Base-by-base conservation (phyloP, 2,888 invertebrate genomes). In the Stenichneumon culpator region DNA sequence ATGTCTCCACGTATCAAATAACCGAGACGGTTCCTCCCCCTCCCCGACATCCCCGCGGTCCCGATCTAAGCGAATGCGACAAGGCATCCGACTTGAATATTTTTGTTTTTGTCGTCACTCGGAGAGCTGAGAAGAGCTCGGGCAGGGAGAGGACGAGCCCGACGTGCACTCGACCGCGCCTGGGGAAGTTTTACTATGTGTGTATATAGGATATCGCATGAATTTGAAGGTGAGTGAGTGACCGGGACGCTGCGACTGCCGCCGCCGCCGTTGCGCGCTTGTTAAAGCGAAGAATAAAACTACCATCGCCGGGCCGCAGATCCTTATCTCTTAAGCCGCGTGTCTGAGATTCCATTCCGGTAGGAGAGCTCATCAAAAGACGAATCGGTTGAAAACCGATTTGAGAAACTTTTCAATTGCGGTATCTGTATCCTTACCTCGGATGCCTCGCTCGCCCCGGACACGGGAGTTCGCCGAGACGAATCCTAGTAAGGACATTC, bases 301-400 rank as follows among this genome's bases (percentile, higher is more conserved):
- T 69, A 47, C 69, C 60, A 32, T 73, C 79, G 79, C 16, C 79
- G 54, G 70, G 68, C 72, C 75, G 82, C 80, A 78, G 86, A 86
- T 86, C 84, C 84, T 86, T 86, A 86, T 86, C 86, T 82, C 68
- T 77, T 73, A 82, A 80, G 80, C 82, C 80, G 86, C 86, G 84
- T 69, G 80, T 82, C 82, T 84, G 82, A 78, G 82, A 84, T 86
- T 86, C 84, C 86, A 86, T 86, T 84, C 86, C 77, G 84, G 84
- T 84, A 65, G 78, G 78, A 85, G 57, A 81, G 84, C 70, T 79
- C 79, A 82, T 86, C 81, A 75, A 81, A 86, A 86, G 82, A 86
- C 83, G 74, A 81, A 86, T 83, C 79, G 84, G 57, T 84, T 83
- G 82, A 84, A 84, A 84, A 82, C 57, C 79, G 67, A 81, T 83